phyloP scores from a whole-genome alignment of 1,140 invertebrate species.

The Meloidogyne chitwoodi region DNA sequence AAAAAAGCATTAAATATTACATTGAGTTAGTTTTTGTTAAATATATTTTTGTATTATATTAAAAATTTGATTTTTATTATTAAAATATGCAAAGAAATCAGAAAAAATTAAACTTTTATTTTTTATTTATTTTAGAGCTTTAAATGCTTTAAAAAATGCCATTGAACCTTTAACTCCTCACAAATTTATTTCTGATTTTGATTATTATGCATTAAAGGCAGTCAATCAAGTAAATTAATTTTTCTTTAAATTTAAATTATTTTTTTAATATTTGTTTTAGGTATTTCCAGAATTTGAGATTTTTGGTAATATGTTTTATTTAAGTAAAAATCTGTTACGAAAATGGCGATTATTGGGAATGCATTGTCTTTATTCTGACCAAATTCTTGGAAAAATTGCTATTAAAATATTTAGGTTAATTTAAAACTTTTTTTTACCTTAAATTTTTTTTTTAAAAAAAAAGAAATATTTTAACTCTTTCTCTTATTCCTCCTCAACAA shows the following conservation, averaged over 20 bases:
- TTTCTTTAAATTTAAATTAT: neutral
- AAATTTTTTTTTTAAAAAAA: neutral
- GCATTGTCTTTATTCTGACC: neutral
- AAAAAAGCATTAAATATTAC: neutral
- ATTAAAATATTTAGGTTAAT: neutral
- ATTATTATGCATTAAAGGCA: neutral
- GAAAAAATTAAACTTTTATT: no score
- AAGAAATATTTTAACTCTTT: neutral
- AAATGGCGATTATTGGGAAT: neutral
- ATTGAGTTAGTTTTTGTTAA: neutral
- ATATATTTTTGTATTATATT: no score
- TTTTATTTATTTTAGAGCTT: neutral
- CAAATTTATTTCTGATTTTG: slow-evolving; percentile 3
- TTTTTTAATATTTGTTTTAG: neutral
- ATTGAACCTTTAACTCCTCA: neutral
- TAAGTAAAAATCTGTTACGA: neutral
- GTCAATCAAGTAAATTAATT: neutral
- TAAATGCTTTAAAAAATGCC: neutral
- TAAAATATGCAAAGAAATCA: no score
- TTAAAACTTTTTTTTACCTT: neutral
- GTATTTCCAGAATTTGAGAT: neutral
- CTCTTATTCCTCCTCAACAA: neutral
- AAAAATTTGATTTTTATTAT: no score
- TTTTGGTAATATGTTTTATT: neutral
- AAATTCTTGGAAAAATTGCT: neutral